Base-by-base conservation (phyloP, 2,113 vertebrate genomes). In the Microtus pennsylvanicus region DNA sequence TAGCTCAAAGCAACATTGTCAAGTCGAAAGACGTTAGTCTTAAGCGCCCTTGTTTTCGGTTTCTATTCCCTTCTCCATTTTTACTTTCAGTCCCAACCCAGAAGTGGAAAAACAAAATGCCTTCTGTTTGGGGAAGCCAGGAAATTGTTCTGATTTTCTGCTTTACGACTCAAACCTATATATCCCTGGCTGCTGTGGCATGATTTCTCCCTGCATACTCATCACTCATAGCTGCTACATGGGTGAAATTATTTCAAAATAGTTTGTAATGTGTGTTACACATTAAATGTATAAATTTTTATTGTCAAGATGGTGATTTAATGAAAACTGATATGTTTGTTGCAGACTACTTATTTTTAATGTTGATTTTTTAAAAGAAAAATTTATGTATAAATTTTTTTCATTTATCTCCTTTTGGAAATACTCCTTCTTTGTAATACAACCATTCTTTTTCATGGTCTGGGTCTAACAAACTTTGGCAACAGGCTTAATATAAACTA, bases 191-290 rank as follows among this genome's bases (percentile, higher is more conserved):
- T 94, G 92, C 75, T 6, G 6, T 58, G 50, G 83, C 35, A 74
- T 97, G 96, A 97, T 96, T 96, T 70, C 70, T 96, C 94, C 69
- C 92, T 67, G 45, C 38, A 89, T 83, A 80, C 77, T 91, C 91
- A 97, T 97, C 87, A 94, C 91, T 97, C 87, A 91, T 87, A 95
- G 87, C 91, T 95, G 87, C 91, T 95, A 45, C 69, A 77, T 85
- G 42, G 82, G 78, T 94, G 70, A 95, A 93, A 96, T 89, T 95
- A 92, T 96, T 94, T 85, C 93, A 95, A 96, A 98, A 94, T 91
- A 97, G 80, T 87, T 77, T 94, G 93, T 77, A 96, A 97, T 94
- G 92, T 96, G 92, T 98, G 85, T 93, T 96, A 96, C 3, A 92
- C 50, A 95, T 94, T 97, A 95, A 88, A 86, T 96, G 86, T 47